These are phyloP conservation scores for Diarsia dahlii DNA, from an alignment of 2,888 invertebrate species.

Conservation along the genomic window DNA sequence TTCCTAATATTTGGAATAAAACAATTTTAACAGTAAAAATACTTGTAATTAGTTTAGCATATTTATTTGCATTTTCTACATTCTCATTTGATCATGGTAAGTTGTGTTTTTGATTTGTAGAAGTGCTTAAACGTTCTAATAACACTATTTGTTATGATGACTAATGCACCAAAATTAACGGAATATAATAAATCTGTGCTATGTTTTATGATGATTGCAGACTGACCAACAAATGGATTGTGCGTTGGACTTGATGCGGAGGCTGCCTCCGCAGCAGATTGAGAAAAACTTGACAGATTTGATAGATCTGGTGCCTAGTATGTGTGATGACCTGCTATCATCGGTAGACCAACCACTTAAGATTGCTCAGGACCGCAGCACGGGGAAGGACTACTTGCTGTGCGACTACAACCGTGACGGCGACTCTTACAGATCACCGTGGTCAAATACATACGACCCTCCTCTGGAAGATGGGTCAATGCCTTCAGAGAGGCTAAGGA, in stretches of 20 bases:
- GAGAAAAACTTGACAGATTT: conserved; percentile 99
- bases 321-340: conserved; percentile 99
- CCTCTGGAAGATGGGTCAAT: conserved; percentile 99
- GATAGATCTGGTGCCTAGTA: conserved; percentile 98
- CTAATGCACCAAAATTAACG: conserved; percentile 82
- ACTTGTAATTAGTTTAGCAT: conserved; percentile 57
- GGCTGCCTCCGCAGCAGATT: conserved; percentile 99
- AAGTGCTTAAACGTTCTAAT: conserved; percentile 42
- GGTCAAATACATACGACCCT: conserved; percentile 99
- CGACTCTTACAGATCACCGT: conserved; percentile 99
- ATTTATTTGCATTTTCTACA: conserved; percentile 59
- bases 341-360: conserved; percentile 99
- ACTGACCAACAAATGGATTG: conserved; percentile 99
- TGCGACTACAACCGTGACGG: conserved; percentile 99
- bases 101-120: conserved; percentile 45
- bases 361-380: conserved; percentile 98
- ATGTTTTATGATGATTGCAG: conserved; percentile 87
- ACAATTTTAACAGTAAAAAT: conserved; percentile 54
- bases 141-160: conserved; percentile 85
- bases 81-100: conserved; percentile 75
- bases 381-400: conserved; percentile 98
- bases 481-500: conserved; percentile 98
- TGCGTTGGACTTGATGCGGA: conserved; percentile 99
- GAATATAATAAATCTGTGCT: conserved; percentile 67
- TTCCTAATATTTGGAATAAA: conserved; percentile 63